Evolutionary conservation across 2,797 vertebrate genomes (phyloP).

Genomic region (Muraenolepis orangiensis): DNA sequence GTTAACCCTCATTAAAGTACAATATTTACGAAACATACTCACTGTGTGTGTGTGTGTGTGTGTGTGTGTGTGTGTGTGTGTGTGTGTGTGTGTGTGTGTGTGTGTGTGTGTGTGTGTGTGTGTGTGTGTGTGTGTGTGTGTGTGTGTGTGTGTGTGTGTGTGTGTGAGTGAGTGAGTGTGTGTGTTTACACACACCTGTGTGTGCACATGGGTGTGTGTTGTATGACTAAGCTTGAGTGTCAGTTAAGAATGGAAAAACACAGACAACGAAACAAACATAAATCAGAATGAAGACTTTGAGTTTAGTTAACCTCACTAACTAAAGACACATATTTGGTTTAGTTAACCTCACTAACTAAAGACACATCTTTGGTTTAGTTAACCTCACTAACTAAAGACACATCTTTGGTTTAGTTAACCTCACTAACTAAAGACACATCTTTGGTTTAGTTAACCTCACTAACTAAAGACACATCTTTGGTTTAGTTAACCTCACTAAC

Average conservation of each 20-base stretch:
- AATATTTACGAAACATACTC: too few species aligned
- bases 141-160: background rate
- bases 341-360: too few species aligned
- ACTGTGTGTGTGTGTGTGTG: constrained; percentile 29
- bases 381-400: too few species aligned
- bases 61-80: background rate
- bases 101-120: constrained; percentile 12
- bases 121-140: constrained; percentile 15
- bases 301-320: background rate
- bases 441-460: too few species aligned
- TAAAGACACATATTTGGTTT: background rate
- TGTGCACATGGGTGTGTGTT: constrained; percentile 9
- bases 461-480: too few species aligned
- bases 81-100: constrained; percentile 4
- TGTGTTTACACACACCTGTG: constrained; percentile 12
- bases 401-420: too few species aligned
- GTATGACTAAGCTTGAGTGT: constrained; percentile 14
- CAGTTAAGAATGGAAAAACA: constrained; percentile 31
- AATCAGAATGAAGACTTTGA: constrained; percentile 20
- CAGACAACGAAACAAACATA: constrained; percentile 34
- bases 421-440: too few species aligned
- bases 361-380: too few species aligned
- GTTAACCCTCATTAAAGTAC: too few species aligned
- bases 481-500: too few species aligned
- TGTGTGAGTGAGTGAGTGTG: background rate